Evolutionary conservation across 1,140 invertebrate species (phyloP).

Genomic region (Hetaerina americana): DNA sequence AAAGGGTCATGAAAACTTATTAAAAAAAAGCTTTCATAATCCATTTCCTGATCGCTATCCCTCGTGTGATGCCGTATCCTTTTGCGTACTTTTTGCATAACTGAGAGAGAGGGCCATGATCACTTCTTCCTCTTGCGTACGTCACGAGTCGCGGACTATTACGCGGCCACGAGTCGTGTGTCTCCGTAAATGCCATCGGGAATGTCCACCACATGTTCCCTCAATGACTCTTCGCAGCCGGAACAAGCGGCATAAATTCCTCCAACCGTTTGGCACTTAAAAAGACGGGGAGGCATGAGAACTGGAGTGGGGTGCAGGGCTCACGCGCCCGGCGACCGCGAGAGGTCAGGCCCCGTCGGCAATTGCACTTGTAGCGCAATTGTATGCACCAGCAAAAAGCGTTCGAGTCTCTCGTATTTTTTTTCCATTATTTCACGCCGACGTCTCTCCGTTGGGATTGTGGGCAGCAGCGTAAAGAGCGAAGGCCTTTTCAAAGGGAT

Average conservation of each 20-base stretch:
- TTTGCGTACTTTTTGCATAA: too few species aligned
- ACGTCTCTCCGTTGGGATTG: neutral
- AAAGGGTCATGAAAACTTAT: too few species aligned
- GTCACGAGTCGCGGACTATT: too few species aligned
- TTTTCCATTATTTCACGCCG: too few species aligned
- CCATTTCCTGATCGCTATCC: too few species aligned
- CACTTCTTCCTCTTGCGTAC: too few species aligned
- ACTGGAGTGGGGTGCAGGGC: neutral
- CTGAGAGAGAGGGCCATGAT: too few species aligned
- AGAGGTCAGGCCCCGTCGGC: neutral
- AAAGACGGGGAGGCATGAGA: neutral
- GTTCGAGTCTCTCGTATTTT: neutral
- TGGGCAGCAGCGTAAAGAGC: neutral
- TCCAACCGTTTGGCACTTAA: neutral
- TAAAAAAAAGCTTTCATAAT: too few species aligned
- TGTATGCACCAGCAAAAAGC: neutral
- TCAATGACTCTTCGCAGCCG: neutral
- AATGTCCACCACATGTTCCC: neutral
- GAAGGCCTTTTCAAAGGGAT: neutral
- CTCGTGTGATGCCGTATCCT: too few species aligned
- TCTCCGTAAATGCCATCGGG: neutral
- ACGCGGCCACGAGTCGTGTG: too few species aligned
- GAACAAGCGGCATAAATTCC: neutral
- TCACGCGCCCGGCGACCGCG: neutral
- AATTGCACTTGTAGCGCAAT: neutral